phyloP scores from a whole-genome alignment of 2,797 vertebrate genomes.

The Luscinia megarhynchos region DNA sequence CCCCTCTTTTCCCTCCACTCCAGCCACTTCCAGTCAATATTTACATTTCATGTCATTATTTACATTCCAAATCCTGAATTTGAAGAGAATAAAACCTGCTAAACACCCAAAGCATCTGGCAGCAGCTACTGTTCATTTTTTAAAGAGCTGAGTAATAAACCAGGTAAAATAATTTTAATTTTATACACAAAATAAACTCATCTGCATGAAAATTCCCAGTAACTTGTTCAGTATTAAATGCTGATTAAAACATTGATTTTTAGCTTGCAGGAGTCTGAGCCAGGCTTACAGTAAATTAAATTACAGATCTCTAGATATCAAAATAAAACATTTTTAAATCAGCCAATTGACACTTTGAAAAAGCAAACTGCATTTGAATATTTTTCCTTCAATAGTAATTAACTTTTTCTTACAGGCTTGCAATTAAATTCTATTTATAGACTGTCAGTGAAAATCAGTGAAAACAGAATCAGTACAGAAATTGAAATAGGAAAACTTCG shows the following conservation, averaged over 20 bases:
- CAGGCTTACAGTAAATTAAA: neutral
- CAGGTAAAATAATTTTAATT: constrained; percentile 66
- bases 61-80: too few species aligned
- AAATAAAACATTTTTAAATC: neutral
- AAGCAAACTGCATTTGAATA: neutral
- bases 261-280: neutral
- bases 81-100: too few species aligned
- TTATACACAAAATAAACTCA: constrained; percentile 5
- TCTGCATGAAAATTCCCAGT: constrained; percentile 25
- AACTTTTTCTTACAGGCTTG: neutral
- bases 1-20: too few species aligned
- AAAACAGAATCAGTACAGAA: neutral
- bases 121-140: too few species aligned
- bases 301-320: neutral
- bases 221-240: neutral
- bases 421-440: neutral
- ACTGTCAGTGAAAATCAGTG: neutral
- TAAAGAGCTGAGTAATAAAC: constrained; percentile 34
- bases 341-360: neutral
- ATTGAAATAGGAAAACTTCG: neutral
- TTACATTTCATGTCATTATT: too few species aligned
- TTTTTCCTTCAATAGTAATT: neutral
- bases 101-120: too few species aligned
- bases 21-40: too few species aligned
- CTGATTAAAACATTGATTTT: neutral